Evolutionary conservation across 2,113 vertebrate genomes (phyloP).

Genomic region (Hymenochirus boettgeri): DNA sequence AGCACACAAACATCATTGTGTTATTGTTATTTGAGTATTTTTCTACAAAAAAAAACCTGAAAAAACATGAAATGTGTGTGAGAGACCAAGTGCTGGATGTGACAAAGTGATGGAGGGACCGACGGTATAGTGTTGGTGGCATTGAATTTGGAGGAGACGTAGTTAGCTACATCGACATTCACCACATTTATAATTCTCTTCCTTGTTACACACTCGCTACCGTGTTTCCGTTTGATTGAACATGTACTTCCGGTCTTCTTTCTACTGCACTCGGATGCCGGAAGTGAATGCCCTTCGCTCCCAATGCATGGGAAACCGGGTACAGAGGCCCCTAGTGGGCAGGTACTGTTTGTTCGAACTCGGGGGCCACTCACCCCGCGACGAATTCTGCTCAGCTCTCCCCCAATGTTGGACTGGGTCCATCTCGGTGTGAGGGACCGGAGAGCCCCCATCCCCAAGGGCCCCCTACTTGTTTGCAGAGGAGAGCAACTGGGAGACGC

Average conservation of each 20-base stretch:
- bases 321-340: not conserved
- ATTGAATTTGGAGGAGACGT: too few species aligned
- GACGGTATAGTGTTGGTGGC: too few species aligned
- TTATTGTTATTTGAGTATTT: too few species aligned
- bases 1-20: too few species aligned
- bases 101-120: too few species aligned
- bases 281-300: slow-evolving; percentile 5
- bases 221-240: too few species aligned
- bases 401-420: slow-evolving; percentile 36
- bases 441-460: not conserved
- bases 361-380: slow-evolving; percentile 46
- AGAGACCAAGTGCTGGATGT: too few species aligned
- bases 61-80: too few species aligned
- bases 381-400: slow-evolving; percentile 45
- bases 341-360: slow-evolving; percentile 34
- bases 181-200: too few species aligned
- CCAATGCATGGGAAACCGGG: not conserved
- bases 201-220: too few species aligned
- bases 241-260: not conserved
- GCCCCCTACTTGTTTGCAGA: slow-evolving; percentile 9
- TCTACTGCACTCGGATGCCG: not conserved
- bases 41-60: too few species aligned
- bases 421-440: slow-evolving; percentile 39
- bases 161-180: too few species aligned
- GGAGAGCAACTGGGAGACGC: slow-evolving; percentile 3